Base-by-base conservation (phyloP, 1,140 invertebrate species). In the Zaprionus capensis region DNA sequence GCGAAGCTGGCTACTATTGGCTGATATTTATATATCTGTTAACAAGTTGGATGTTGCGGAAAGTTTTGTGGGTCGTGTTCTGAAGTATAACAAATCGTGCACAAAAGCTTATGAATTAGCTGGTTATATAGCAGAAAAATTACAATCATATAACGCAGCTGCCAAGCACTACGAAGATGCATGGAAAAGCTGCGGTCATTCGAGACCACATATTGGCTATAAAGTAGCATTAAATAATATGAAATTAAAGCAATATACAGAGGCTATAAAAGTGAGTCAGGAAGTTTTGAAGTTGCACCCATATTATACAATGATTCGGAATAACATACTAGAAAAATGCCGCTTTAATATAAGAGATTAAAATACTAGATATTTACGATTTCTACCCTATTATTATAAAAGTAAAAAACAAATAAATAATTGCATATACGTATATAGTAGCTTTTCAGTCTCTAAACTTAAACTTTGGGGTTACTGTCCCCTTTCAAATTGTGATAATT, bases 261-360 rank as follows among this genome's bases (percentile, higher is more conserved):
- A 88, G 59, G 96, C 96, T 5, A 97, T 99, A 81, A 96, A 98
- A 85, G 95, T 97, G 1, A 97, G 96, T 71, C 96, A 98, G 71
- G 94, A 96, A 77, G 96, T 99, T 5, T 91, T 99, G 5, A 95
- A 95, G 71, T 93, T 95, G 46, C 96, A 96, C 93, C 97, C 98
- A 0, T 97, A 98, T 78, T 99, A 98, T 94, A 96, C 97, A 1
- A 96, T 97, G 78, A 96, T 99, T 6, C 96, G 95, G 71, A 99
- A 98, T 92, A 98, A 99, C 72, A 97, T 99, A 80, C 94, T 99
- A 31, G 98, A 99, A 73, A 99, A 99, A 93, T 97, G 97, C n/a
- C 95, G 98, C 74, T 95, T 95, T 82, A 97, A 96, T 94, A 94
- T 98, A 76, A 94, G 97, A 81, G 95, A 95, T 2, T 97, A 93